Percentiles rank a stretch among this genome's conserved stretches.
These are phyloP conservation scores for Drosophila formosana DNA, from an alignment of 2,888 invertebrate species.

Conservation along the genomic window DNA sequence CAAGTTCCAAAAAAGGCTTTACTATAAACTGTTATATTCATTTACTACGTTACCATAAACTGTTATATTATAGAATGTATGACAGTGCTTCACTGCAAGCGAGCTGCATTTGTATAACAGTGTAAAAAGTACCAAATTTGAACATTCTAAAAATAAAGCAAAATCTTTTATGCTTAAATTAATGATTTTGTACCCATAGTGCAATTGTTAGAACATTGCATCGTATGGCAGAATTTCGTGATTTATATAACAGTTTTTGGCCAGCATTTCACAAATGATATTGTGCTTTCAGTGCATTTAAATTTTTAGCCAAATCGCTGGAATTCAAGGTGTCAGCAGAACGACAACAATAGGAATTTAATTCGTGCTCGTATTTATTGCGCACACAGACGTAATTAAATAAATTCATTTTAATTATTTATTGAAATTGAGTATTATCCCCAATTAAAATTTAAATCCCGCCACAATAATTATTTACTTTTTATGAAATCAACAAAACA, in stretches of 20 bases:
- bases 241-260: constrained; percentile 1
- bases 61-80: no score
- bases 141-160: no score
- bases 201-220: background rate
- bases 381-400: background rate
- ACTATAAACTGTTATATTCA: no score
- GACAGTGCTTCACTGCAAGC: no score
- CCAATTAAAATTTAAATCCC: background rate
- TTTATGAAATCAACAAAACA: background rate
- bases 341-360: background rate
- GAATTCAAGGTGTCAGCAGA: constrained; percentile 2
- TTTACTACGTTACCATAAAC: no score
- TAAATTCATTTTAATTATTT: background rate
- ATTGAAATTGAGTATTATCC: background rate
- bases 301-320: background rate
- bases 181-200: no score
- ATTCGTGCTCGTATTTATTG: background rate
- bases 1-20: no score
- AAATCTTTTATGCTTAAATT: no score
- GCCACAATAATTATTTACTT: background rate
- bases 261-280: background rate
- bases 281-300: background rate
- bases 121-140: no score
- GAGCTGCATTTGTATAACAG: background rate
- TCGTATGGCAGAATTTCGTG: background rate